Conservation (phyloP, 2,797 vertebrate species). For the Peromyscus aztecus region DNA sequence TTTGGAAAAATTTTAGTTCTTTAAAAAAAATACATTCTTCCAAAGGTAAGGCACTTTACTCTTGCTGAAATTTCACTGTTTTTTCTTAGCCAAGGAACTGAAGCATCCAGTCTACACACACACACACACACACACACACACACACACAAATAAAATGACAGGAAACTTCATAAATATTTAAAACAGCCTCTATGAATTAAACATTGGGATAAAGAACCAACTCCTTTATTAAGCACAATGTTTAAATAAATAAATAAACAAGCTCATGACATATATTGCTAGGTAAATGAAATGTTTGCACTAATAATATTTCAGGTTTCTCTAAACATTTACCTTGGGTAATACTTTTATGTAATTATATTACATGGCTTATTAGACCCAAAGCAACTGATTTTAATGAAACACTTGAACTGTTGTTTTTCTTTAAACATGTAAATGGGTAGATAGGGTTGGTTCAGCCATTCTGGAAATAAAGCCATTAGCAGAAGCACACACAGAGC, state of each 20-base stretch:
- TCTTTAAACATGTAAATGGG: background rate
- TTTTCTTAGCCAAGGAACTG: slow-evolving; percentile 53
- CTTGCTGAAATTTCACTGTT: slow-evolving; percentile 55
- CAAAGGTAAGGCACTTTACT: slow-evolving; percentile 58
- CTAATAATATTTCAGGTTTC: slow-evolving; percentile 82
- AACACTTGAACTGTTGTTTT: slow-evolving; percentile 55
- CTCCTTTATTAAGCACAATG: slow-evolving; percentile 66
- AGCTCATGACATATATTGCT: slow-evolving; percentile 61
- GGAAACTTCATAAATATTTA: slow-evolving; percentile 82
- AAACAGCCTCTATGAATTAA: slow-evolving; percentile 78
- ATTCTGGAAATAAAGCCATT: slow-evolving; percentile 53
- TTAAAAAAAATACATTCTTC: slow-evolving; percentile 44
- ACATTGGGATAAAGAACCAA: slow-evolving; percentile 76
- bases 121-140: background rate
- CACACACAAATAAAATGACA: slow-evolving; percentile 44
- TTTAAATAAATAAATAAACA: slow-evolving; percentile 83
- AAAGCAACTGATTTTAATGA: slow-evolving; percentile 74
- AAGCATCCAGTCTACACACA: slow-evolving; percentile 69
- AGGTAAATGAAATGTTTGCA: slow-evolving; percentile 83
- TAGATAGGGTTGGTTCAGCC: background rate
- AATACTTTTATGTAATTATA: slow-evolving; percentile 80
- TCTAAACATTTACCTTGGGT: slow-evolving; percentile 84
- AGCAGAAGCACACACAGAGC: background rate
- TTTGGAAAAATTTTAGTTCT: background rate
- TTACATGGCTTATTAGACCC: slow-evolving; percentile 71